These are phyloP conservation scores for Microctonus aethiopoides DNA, from an alignment of 2,888 invertebrate species.

Conservation along the genomic window DNA sequence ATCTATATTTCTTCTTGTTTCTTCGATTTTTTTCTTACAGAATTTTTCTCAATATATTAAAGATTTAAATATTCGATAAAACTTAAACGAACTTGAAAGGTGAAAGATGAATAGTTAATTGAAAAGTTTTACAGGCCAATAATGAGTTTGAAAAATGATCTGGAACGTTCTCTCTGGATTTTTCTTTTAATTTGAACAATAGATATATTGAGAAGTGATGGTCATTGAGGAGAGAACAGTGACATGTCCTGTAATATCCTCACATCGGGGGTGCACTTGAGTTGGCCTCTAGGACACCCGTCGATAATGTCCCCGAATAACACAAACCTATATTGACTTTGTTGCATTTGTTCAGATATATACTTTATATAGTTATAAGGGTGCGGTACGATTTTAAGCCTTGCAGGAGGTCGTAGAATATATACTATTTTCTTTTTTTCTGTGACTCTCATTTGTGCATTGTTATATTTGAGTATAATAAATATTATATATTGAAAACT, in stretches of 20 bases:
- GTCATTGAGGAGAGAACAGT: not conserved
- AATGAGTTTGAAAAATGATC: slow-evolving; percentile 19
- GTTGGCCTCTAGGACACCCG: slow-evolving; percentile 48
- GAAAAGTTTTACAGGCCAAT: slow-evolving; percentile 12
- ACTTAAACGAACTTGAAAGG: not conserved
- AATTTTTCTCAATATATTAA: not conserved
- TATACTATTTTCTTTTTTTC: slow-evolving; percentile 4
- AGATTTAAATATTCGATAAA: slow-evolving; percentile 3
- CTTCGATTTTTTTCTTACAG: slow-evolving; percentile 3
- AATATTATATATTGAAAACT: not conserved
- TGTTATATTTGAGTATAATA: slow-evolving; percentile 12
- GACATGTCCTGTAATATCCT: slow-evolving; percentile 16
- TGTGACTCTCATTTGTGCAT: slow-evolving; percentile 17
- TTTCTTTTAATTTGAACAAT: not conserved
- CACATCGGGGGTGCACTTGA: slow-evolving; percentile 50
- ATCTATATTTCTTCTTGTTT: slow-evolving; percentile 42
- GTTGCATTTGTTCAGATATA: slow-evolving; percentile 43
- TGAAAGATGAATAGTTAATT: slow-evolving; percentile 4
- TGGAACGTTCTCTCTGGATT: not conserved
- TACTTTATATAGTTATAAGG: slow-evolving; percentile 20
- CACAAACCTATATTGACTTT: slow-evolving; percentile 52
- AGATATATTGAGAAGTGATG: not conserved
- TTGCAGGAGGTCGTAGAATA: slow-evolving; percentile 34
- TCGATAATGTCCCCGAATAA: slow-evolving; percentile 54
- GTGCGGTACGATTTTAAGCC: slow-evolving; percentile 28